Conservation (phyloP, 1,140 invertebrate species). For the Lepidotrigona ventralis region DNA sequence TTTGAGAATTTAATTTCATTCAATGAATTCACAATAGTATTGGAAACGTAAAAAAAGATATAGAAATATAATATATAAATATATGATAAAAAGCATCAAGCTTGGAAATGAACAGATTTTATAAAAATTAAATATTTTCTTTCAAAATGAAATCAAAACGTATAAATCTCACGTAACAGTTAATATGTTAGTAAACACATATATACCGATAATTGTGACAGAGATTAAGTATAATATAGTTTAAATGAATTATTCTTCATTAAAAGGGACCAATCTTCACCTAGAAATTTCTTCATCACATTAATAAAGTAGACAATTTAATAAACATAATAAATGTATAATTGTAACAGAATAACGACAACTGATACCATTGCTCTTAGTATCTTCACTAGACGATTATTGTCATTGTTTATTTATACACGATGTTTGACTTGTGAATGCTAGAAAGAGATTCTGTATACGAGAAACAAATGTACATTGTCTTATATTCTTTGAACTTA, state of each 20-base stretch:
- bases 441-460: not conserved
- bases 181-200: not conserved
- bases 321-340: not conserved
- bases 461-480: not conserved
- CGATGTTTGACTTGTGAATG: slow-evolving; percentile 6
- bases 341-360: not conserved
- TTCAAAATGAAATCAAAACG: too few relatives aligned
- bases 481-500: slow-evolving; percentile 42
- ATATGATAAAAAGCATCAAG: too few relatives aligned
- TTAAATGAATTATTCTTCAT: not conserved
- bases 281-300: not conserved
- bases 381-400: not conserved
- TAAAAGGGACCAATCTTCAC: not conserved
- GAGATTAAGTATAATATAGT: not conserved
- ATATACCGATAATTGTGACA: not conserved
- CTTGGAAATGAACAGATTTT: too few relatives aligned
- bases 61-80: too few relatives aligned
- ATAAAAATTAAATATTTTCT: too few relatives aligned
- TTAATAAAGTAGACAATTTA: not conserved
- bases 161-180: too few relatives aligned
- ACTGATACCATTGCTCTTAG: not conserved
- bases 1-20: too few relatives aligned
- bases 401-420: slow-evolving; percentile 8
- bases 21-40: too few relatives aligned
- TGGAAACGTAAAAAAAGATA: too few relatives aligned